Percentiles rank a stretch among this genome's conserved stretches.
Evolutionary conservation across 2,113 vertebrate genomes (phyloP).

Genomic region (Chelonoidis abingdonii): DNA sequence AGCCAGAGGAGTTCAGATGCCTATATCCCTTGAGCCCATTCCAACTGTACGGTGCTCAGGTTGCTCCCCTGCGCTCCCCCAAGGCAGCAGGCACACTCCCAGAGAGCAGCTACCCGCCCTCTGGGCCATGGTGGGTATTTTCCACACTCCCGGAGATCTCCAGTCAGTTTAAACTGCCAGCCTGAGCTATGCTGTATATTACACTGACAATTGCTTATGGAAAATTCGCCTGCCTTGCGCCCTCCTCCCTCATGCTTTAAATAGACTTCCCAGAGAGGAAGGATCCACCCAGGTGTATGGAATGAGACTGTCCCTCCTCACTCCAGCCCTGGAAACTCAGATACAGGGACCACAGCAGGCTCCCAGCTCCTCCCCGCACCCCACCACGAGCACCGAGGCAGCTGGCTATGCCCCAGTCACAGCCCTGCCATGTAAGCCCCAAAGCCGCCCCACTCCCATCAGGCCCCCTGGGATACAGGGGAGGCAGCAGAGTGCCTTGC

Average conservation of each 20-base stretch:
- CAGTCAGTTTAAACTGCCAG: constrained; percentile 53
- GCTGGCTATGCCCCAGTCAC: background rate
- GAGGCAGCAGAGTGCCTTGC: too few relatives aligned
- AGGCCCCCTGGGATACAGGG: too few relatives aligned
- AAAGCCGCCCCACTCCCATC: too few relatives aligned
- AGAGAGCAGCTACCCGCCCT: background rate
- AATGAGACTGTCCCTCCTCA: background rate
- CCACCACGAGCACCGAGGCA: background rate
- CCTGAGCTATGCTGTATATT: constrained; percentile 24
- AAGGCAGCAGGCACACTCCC: too few relatives aligned
- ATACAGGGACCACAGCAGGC: background rate
- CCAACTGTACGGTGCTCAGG: too few relatives aligned
- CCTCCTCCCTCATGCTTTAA: background rate
- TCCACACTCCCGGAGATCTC: constrained; percentile 59
- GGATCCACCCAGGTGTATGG: constrained; percentile 24
- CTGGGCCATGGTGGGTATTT: constrained; percentile 10
- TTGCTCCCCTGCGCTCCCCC: too few relatives aligned
- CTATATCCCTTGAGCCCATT: background rate
- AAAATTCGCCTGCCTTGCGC: constrained; percentile 63
- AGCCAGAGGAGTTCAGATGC: background rate
- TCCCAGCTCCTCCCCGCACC: background rate
- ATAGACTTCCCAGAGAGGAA: background rate
- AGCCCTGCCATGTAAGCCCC: background rate
- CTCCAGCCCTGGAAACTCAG: background rate
- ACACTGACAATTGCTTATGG: constrained; percentile 70